Base-by-base conservation (phyloP, 2,113 vertebrate species). In the Rhinolophus sinicus region DNA sequence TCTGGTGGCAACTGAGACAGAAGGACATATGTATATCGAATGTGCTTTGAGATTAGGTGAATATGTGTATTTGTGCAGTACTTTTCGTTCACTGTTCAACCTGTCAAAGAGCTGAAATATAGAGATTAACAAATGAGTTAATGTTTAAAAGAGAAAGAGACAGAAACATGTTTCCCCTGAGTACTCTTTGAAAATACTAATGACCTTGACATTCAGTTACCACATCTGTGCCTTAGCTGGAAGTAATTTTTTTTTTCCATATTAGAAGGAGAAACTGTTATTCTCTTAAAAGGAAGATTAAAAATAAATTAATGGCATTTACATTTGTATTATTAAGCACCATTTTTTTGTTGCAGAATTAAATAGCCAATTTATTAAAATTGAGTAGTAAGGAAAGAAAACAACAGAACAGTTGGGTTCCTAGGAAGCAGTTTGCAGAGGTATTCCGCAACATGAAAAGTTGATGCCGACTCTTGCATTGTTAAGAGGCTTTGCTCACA, bases 401-500 rank as follows among this genome's bases (percentile, higher is more conserved):
- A 70, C 15, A 40, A n/a, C 2, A 30, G 38, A 78, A 89, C 2
- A 83, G 19, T 76, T 84, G 22, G 47, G 72, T 96, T 92, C 65
- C 60, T 78, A 52, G 67, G 26, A 65, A 75, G 13, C 21, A 65
- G 52, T 96, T 95, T 97, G n/a, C 19, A 84, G 33, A 97, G 56
- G 50, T 77, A 56, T 70, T 73, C 52, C 93, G 50, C 65, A 95
- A 72, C 2, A 0, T 62, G 33, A 91, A 93, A 58, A 65, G 28
- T 5, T 87, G 83, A 60, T 30, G 1, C 56, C 54, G 94, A 86
- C 83, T 93, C 62, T 90, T 95, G 67, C 60, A 35, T 67, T 76
- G 30, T 75, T 96, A 97, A 96, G 92, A 87, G 40, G 1, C 60
- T 90, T 88, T 97, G 30, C 58, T 96, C 69, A 97, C 80, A 67